Evolutionary conservation across 1,140 invertebrate genomes (phyloP).

Genomic region (Brachionus rubens): DNA sequence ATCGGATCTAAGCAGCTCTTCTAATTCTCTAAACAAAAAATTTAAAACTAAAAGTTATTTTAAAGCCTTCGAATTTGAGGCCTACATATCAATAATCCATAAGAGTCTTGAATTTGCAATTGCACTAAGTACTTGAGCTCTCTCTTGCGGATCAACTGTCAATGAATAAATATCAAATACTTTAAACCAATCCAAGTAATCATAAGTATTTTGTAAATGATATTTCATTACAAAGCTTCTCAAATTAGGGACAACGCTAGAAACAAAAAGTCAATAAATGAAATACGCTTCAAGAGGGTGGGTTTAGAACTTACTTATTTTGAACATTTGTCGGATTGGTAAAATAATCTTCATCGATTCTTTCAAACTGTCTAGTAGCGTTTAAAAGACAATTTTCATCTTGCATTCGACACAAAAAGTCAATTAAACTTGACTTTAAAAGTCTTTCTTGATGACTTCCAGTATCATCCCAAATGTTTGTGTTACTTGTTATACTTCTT

Average conservation of each 20-base stretch:
- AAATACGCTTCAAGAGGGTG: too few relatives aligned
- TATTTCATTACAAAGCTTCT: background rate
- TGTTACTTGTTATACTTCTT: background rate
- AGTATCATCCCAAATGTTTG: conserved; percentile 20
- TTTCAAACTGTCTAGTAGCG: background rate
- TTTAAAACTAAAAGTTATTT: too few relatives aligned
- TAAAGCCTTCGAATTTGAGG: too few relatives aligned
- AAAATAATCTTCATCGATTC: conserved; percentile 7
- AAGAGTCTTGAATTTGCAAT: conserved; percentile 13
- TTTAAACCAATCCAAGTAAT: conserved; percentile 13
- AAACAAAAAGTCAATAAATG: too few relatives aligned
- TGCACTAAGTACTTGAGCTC: conserved; percentile 8
- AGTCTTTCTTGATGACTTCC: conserved; percentile 12
- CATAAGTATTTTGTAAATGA: conserved; percentile 40
- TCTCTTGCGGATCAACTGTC: conserved; percentile 30
- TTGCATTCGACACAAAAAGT: conserved; percentile 32
- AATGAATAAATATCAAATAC: conserved; percentile 11
- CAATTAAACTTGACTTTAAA: conserved; percentile 25
- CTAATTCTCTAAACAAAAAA: conserved; percentile 4
- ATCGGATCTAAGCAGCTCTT: background rate
- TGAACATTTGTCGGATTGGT: background rate
- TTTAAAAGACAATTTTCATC: conserved; percentile 23
- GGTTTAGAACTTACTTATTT: background rate
- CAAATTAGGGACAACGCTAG: background rate
- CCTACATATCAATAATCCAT: conserved; percentile 40